Evolutionary conservation across 2,113 vertebrate genomes (phyloP).

Genomic region (Phrynocephalus versicolor): DNA sequence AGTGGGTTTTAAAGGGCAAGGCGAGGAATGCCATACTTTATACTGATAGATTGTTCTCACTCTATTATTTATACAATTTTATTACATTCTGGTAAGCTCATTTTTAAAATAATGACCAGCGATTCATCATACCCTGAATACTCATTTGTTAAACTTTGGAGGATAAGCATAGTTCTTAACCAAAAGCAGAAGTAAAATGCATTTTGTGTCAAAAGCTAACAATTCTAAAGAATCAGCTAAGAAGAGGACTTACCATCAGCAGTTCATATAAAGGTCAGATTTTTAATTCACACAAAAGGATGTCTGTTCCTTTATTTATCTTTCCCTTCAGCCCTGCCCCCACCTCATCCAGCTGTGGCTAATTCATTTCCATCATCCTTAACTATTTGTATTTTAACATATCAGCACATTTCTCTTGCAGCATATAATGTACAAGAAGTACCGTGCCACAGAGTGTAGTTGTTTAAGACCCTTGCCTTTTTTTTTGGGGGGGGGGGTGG

Average conservation of each 20-base stretch:
- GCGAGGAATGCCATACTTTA: slow-evolving; percentile 45
- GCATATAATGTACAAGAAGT: not conserved
- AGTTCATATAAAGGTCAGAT: slow-evolving; percentile 61
- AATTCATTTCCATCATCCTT: slow-evolving; percentile 34
- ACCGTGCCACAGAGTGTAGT: slow-evolving; percentile 3
- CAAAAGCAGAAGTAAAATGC: slow-evolving; percentile 33
- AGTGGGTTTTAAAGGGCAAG: slow-evolving; percentile 46
- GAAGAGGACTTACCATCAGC: slow-evolving; percentile 53
- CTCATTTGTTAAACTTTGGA: slow-evolving; percentile 44
- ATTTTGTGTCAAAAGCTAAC: slow-evolving; percentile 45
- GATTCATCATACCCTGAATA: slow-evolving; percentile 47
- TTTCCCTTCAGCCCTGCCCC: not conserved
- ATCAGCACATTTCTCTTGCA: slow-evolving; percentile 23
- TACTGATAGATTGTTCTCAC: slow-evolving; percentile 21
- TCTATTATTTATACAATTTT: slow-evolving; percentile 54
- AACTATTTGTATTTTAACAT: slow-evolving; percentile 7
- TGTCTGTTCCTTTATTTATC: slow-evolving; percentile 37
- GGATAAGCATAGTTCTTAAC: slow-evolving; percentile 57
- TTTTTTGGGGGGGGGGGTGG: no score
- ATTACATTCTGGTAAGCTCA: slow-evolving; percentile 32
- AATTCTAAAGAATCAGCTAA: slow-evolving; percentile 39
- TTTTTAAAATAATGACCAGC: slow-evolving; percentile 44
- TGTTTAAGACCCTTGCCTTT: not conserved
- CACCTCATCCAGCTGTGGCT: not conserved
- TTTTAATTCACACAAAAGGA: slow-evolving; percentile 57